phyloP scores from a whole-genome alignment of 2,797 vertebrate species.

The Onychomys leucogaster region DNA sequence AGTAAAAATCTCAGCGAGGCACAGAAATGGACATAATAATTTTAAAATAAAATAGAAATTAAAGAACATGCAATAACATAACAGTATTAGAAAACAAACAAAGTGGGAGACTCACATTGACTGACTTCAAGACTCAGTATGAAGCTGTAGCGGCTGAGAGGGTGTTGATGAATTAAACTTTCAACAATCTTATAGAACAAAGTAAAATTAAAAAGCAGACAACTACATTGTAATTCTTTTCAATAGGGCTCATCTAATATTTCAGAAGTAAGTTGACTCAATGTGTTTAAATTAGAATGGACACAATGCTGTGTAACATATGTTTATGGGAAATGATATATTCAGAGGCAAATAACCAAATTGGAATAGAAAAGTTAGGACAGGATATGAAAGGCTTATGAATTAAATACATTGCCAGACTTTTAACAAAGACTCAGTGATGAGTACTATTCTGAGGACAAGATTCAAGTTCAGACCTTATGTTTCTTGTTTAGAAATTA shows the following conservation, averaged over 20 bases:
- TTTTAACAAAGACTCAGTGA: background rate
- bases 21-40: background rate
- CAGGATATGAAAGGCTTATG: background rate
- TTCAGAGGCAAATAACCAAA: background rate
- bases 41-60: background rate
- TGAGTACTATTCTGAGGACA: conserved; percentile 20
- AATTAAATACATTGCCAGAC: background rate
- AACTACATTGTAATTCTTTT: background rate
- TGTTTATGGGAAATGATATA: background rate
- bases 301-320: background rate
- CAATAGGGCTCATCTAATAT: background rate
- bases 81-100: background rate
- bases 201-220: conserved; percentile 50
- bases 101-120: background rate
- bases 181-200: background rate
- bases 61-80: background rate
- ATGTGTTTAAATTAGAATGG: background rate
- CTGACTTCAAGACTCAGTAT: background rate
- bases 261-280: conserved; percentile 14
- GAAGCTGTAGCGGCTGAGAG: background rate
- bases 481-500: conserved; percentile 12
- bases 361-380: background rate
- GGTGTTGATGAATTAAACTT: background rate
- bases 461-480: background rate
- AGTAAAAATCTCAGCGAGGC: background rate